Evolutionary conservation across 2,797 vertebrate genomes (phyloP), one percentile per base, ranked within the genome.

Genomic region (Propithecus perrieri): DNA sequence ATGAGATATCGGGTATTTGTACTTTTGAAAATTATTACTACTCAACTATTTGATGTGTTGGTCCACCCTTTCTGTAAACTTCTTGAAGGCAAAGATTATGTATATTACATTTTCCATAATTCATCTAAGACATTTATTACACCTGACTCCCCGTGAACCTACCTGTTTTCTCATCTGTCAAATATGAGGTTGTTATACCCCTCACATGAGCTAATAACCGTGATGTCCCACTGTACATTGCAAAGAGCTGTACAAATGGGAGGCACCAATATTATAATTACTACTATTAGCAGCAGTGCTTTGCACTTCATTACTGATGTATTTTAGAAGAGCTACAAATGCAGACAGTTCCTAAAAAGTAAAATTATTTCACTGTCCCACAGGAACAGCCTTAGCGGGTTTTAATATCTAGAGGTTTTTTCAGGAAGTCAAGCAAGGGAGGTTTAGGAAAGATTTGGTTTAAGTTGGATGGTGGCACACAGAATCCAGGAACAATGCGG

Each of bases 11-110:
- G 5, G 59, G 53, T 67, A 24, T 89, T 76, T 96, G 38, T 81
- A 79, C 24, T 91, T 96, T 79, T 38, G n/a, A 94, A 91, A 81
- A 46, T 85, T 61, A 89, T 55, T 76, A 50, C 46, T 74, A 59
- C n/a, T 92, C 22, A 38, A 35, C 17, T 80, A 84, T 81, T 92
- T 84, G 46, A 83, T 88, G 59, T 90, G 85, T 85, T 92, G 38
- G 22, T 95, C 91, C 43, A 46, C 38, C 8, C 15, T 61, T 57
- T 87, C 13, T 65, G 55, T 87, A 50, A 87, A 41, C 11, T 87
- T 94, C 50, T 69, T 71, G 83, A 96, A 96, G 63, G 74, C 46
- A 96, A 85, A 80, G 57, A 28, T 89, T 69, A 75, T 28, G 33
- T 69, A 65, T 55, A 71, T 78, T 38, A 12, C 30, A 71, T 80